These are phyloP conservation scores for Semotilus atromaculatus DNA, from an alignment of 2,797 vertebrate genomes.

Conservation along the genomic window DNA sequence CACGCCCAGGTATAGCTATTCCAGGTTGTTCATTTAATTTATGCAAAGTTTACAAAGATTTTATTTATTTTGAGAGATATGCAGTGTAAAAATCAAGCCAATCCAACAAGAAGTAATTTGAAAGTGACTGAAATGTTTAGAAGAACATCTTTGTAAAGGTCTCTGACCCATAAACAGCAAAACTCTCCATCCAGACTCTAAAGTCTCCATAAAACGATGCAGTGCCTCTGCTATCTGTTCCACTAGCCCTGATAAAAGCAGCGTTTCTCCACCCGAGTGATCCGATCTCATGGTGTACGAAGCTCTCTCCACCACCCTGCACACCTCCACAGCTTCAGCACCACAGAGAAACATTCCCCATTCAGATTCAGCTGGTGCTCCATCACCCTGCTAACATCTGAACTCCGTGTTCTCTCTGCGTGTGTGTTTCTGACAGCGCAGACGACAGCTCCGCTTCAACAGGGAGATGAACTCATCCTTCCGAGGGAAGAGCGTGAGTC, in stretches of 20 bases:
- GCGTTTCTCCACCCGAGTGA: slow-evolving; percentile 67
- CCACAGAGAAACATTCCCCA: slow-evolving; percentile 12
- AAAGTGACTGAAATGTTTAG: not conserved
- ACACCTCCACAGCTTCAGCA: not conserved
- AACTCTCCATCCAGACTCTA: not conserved
- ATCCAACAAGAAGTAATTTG: not conserved
- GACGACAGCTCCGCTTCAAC: slow-evolving; percentile 68
- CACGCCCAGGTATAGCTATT: too few relatives aligned
- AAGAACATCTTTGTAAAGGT: not conserved
- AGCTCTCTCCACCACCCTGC: not conserved
- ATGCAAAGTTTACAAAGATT: not conserved
- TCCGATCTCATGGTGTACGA: slow-evolving; percentile 63
- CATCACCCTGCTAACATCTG: slow-evolving; percentile 70
- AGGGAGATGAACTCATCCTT: slow-evolving; percentile 74
- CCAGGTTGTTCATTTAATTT: too few relatives aligned
- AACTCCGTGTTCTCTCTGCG: slow-evolving; percentile 60
- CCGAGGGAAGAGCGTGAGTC: slow-evolving; percentile 61
- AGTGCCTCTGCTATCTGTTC: slow-evolving; percentile 62
- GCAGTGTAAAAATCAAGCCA: not conserved
- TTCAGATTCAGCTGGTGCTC: slow-evolving; percentile 70
- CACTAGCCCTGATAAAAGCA: slow-evolving; percentile 68
- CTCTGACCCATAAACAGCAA: not conserved
- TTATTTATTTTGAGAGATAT: slow-evolving; percentile 9
- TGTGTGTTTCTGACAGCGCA: slow-evolving; percentile 60
- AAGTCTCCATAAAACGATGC: slow-evolving; percentile 55